Evolutionary conservation across 2,888 invertebrate genomes (phyloP), one percentile per base, ranked within the genome.

Genomic region (Phoenoteleia sp.): DNA sequence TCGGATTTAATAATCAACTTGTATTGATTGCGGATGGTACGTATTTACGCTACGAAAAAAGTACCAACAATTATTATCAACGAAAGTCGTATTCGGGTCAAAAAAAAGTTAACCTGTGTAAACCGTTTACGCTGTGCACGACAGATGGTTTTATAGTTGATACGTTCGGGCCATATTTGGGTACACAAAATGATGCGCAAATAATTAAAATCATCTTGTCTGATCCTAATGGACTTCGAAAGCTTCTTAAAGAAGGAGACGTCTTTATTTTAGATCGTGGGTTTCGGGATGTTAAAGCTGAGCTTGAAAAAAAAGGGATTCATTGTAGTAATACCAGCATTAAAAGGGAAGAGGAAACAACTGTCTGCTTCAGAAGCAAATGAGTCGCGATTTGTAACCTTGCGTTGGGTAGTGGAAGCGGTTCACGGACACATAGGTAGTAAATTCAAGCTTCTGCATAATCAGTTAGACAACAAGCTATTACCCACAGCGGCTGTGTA

Each of bases 101-200:
- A 25, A 88, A 88, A 49, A 88, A 89, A 66, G 49, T 58, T 13
- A 80, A 84, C 11, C 58, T 90, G 0, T 88, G 87, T 49, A 89
- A 89, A 42, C 88, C 88, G 27, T 89, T 88, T 62, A 89, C 88
- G n/a, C 69, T 88, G 25, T 88, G 86, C 66, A 84, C 88, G 19
- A 87, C 88, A 0, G 74, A 89, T 71, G 86, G 87, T 9, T 87
- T 77, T 36, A 60, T 88, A 19, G 71, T 88, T 42, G 88, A 89
- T 71, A 81, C 87, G 64, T 27, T 72, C 7, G 89, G 87, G 0
- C 87, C 89, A 0, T 90, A 71, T 45, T 15, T 49, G 15, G 88
- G 84, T 11, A 91, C 56, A 49, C 62, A 75, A 56, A 91, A 89
- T 84, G 88, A 90, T 67, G 90, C 89, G 19, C 23, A 58, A 36